Percentiles rank a stretch among this genome's conserved stretches.
phyloP scores from a whole-genome alignment of 2,888 invertebrate species.

The Ceratothoa steindachneri region DNA sequence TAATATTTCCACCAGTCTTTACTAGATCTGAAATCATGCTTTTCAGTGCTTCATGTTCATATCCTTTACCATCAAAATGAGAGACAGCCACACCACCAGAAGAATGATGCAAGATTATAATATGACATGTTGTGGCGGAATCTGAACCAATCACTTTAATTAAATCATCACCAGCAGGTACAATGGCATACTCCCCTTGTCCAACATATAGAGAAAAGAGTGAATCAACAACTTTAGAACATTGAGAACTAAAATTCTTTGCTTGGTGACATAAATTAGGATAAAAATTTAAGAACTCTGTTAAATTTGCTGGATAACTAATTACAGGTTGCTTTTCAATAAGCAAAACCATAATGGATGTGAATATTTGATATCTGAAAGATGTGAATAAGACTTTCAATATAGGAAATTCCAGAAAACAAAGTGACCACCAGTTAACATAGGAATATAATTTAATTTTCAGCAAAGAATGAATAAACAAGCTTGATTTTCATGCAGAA shows the following conservation, averaged over 20 bases:
- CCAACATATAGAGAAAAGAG: constrained; percentile 27
- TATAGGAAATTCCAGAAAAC: too few relatives aligned
- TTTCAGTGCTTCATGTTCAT: constrained; percentile 28
- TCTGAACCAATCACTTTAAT: constrained; percentile 36
- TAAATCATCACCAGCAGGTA: constrained; percentile 26
- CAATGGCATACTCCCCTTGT: constrained; percentile 42
- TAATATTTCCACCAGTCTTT: constrained; percentile 1
- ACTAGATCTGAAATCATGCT: constrained; percentile 24
- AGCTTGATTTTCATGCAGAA: too few relatives aligned
- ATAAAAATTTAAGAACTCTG: neutral
- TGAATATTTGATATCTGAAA: too few relatives aligned
- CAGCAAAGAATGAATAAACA: too few relatives aligned
- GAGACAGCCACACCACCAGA: constrained; percentile 35
- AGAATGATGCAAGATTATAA: constrained; percentile 29
- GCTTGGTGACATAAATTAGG: neutral
- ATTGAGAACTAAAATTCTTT: neutral
- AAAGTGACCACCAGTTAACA: too few relatives aligned
- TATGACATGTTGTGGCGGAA: constrained; percentile 45
- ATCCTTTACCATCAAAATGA: constrained; percentile 41
- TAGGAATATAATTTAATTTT: too few relatives aligned
- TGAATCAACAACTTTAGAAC: neutral
- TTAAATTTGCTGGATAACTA: neutral
- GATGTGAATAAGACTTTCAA: too few relatives aligned
- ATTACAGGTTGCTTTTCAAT: neutral
- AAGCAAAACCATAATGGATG: neutral